These are phyloP conservation scores for Taxidea taxus DNA, from an alignment of 2,113 vertebrate genomes.

Conservation along the genomic window DNA sequence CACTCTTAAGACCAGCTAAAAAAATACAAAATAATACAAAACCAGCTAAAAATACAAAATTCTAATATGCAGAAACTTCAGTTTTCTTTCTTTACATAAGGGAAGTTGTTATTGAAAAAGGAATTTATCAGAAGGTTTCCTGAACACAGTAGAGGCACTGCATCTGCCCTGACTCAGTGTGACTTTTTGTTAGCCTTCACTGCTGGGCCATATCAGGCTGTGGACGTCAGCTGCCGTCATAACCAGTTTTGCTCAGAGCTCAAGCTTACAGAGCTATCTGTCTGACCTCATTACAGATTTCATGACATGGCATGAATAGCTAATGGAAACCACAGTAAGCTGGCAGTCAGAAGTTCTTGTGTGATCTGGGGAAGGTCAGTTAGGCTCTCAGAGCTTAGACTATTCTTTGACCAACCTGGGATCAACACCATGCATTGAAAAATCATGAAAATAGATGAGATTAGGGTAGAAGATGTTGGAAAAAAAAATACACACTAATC, in stretches of 20 bases:
- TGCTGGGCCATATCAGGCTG: not conserved
- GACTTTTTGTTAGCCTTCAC: not conserved
- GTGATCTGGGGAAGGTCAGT: not conserved
- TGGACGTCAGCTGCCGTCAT: not conserved
- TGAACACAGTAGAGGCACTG: not conserved
- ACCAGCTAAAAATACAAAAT: constrained; percentile 25
- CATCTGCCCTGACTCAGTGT: not conserved
- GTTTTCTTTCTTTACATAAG: not conserved
- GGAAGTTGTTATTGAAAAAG: not conserved
- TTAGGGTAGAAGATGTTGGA: not conserved
- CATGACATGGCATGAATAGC: not conserved
- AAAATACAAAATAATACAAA: constrained; percentile 34
- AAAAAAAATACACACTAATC: not conserved
- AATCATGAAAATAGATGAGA: not conserved
- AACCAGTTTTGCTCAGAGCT: constrained; percentile 41
- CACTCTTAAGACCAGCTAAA: constrained; percentile 16
- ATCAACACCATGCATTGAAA: not conserved
- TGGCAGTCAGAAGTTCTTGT: not conserved
- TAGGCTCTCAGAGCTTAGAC: not conserved
- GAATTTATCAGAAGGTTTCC: not conserved
- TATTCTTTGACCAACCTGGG: not conserved
- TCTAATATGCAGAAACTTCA: not conserved
- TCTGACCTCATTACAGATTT: constrained; percentile 32
- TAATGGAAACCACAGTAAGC: not conserved
- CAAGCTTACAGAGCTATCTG: not conserved